A percentile compares a stretch with the other conserved stretches of the same genome.
These are phyloP conservation scores for Clarias pachynema DNA, from an alignment of 2,797 vertebrate species.

Conservation along the genomic window DNA sequence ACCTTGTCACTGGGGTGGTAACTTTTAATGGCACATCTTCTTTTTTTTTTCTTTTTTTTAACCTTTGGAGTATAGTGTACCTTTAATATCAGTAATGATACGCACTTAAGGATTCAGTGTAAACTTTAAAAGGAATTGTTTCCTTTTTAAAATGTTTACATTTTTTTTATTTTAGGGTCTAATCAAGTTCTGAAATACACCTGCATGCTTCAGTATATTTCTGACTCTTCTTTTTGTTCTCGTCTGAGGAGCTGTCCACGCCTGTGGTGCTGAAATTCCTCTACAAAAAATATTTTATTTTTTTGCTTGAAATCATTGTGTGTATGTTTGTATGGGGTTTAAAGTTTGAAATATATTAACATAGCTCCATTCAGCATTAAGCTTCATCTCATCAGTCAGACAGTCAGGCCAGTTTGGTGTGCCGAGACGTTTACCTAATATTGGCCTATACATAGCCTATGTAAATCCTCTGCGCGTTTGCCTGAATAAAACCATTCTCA, in stretches of 20 bases:
- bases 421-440: background rate
- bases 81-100: background rate
- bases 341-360: background rate
- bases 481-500: background rate
- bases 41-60: too few relatives aligned
- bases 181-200: background rate
- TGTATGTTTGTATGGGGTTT: background rate
- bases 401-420: background rate
- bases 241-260: conserved; percentile 53
- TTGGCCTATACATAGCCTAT: background rate
- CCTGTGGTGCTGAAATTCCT: conserved; percentile 47
- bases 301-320: background rate
- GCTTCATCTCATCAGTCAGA: background rate
- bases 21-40: background rate
- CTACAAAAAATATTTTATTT: background rate
- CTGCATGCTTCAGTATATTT: background rate
- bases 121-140: background rate
- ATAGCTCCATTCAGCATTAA: background rate
- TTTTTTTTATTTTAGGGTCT: background rate
- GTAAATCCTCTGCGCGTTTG: background rate
- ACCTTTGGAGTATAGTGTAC: background rate
- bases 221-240: conserved; percentile 1
- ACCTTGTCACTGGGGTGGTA: background rate
- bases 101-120: background rate
- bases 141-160: background rate